Conservation (phyloP, 2,888 invertebrate species). For the Acanthococcus lagerstroemiae region DNA sequence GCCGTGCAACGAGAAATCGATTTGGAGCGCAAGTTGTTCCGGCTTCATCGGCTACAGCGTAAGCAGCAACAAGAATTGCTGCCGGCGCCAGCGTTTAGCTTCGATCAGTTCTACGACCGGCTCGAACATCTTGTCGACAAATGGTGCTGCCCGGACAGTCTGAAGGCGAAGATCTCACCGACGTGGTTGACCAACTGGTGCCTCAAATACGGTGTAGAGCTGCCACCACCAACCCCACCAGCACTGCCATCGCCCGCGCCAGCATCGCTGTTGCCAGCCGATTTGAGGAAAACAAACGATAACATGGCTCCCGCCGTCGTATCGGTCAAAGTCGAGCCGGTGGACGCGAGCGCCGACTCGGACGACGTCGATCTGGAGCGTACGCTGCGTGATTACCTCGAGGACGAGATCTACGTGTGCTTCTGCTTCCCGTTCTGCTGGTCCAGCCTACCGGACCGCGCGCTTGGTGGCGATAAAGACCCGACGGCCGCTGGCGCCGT, state of each 20-base stretch:
- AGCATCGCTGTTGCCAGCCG: too few species aligned
- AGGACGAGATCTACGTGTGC: conserved; percentile 43
- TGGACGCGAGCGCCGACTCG: conserved; percentile 17
- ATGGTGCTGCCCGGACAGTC: conserved; percentile 8
- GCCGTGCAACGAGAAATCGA: neutral
- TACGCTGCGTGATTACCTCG: conserved; percentile 40
- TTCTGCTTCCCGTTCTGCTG: conserved; percentile 44
- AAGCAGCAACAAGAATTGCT: neutral
- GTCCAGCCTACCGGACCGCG: conserved; percentile 42
- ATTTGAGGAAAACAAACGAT: too few species aligned
- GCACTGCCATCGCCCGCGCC: too few species aligned
- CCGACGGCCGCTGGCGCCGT: conserved; percentile 3
- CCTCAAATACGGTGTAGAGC: neutral
- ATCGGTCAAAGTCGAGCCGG: conserved; percentile 19
- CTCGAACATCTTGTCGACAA: neutral
- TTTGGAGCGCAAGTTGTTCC: neutral
- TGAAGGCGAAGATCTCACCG: conserved; percentile 3
- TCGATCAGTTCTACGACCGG: neutral
- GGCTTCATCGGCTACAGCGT: neutral
- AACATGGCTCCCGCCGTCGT: too few species aligned
- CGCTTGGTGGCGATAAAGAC: neutral
- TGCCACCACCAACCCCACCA: neutral
- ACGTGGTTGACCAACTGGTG: conserved; percentile 14
- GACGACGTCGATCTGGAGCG: conserved; percentile 11
- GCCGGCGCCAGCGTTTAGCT: too few species aligned